phyloP scores from a whole-genome alignment of 2,113 vertebrate species.

The Trinectes maculatus region DNA sequence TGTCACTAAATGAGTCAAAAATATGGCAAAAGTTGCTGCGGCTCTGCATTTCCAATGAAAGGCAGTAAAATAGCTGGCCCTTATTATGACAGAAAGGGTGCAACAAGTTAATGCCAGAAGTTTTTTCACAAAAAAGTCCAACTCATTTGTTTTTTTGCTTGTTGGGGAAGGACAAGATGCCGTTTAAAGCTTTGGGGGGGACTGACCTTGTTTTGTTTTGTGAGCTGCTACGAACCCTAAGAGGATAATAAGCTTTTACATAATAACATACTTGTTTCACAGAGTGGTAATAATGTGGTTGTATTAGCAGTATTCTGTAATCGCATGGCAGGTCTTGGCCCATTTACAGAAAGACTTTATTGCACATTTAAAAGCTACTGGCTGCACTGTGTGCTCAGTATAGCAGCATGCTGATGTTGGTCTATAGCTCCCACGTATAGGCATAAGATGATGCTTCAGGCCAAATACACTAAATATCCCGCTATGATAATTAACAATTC shows the following conservation, averaged over 20 bases:
- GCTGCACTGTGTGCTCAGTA: not conserved
- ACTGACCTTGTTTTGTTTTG: not conserved
- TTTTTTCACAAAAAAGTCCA: not conserved
- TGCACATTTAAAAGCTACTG: not conserved
- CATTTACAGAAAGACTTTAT: not conserved
- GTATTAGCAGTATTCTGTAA: not conserved
- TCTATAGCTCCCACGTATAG: not conserved
- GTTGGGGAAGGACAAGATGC: not conserved
- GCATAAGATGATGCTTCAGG: not conserved
- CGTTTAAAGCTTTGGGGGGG: not conserved
- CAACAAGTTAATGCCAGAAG: too few species aligned
- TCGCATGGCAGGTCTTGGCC: not conserved
- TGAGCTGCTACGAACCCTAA: not conserved
- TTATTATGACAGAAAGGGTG: constrained; percentile 2
- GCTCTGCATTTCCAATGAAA: not conserved
- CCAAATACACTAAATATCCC: constrained; percentile 2
- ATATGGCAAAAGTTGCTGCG: not conserved
- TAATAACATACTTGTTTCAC: not conserved
- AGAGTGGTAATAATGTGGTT: not conserved
- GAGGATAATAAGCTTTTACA: not conserved
- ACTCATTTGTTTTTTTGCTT: not conserved
- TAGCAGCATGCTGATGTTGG: not conserved
- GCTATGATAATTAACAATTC: constrained; percentile 3
- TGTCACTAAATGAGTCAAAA: constrained; percentile 24
- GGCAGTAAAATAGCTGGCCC: not conserved